Conservation (phyloP, 2,797 vertebrate species). For the Galago senegalensis region DNA sequence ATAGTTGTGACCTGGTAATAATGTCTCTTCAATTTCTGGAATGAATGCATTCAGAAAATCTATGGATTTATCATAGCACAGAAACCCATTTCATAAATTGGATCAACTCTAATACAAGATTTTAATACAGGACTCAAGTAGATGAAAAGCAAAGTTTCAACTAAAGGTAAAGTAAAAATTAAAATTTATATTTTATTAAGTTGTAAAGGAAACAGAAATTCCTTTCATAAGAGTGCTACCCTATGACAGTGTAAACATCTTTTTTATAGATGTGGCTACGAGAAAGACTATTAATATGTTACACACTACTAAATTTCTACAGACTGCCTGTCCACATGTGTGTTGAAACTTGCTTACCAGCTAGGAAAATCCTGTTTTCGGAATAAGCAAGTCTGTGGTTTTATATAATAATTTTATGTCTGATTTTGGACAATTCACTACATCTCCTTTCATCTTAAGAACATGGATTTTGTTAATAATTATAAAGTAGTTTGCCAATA, state of each 20-base stretch:
- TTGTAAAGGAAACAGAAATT: conserved; percentile 46
- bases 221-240: not conserved
- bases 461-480: conserved; percentile 19
- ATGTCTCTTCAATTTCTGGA: conserved; percentile 49
- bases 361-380: conserved; percentile 25
- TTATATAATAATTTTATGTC: conserved; percentile 12
- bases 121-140: conserved; percentile 40
- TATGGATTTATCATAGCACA: conserved; percentile 35
- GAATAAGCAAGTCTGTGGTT: conserved; percentile 26
- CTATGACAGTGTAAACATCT: not conserved
- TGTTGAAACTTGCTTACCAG: conserved; percentile 14
- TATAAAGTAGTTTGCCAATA: not conserved
- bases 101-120: not conserved
- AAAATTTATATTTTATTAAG: conserved; percentile 52
- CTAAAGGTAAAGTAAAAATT: conserved; percentile 26
- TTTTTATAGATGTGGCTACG: not conserved
- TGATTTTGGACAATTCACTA: conserved; percentile 14
- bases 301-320: not conserved
- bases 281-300: not conserved
- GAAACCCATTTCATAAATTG: conserved; percentile 49
- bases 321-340: not conserved
- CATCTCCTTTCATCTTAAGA: conserved; percentile 25
- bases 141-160: conserved; percentile 36
- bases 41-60: conserved; percentile 2
- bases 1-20: not conserved